Evolutionary conservation across 2,797 vertebrate species (phyloP).

Genomic region (Iguana delicatissima): DNA sequence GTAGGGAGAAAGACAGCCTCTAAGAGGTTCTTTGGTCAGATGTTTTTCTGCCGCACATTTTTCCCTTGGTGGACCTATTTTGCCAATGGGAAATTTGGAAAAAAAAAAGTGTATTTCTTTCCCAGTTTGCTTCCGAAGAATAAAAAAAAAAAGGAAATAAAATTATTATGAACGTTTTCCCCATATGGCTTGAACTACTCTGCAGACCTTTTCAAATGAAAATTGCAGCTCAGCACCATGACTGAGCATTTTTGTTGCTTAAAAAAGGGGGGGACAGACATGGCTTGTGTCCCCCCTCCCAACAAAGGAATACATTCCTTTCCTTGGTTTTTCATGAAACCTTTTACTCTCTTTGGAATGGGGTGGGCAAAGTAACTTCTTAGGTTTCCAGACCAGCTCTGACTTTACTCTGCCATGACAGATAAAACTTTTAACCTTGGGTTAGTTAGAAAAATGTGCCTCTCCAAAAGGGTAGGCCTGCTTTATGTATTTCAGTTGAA

Average conservation of each 20-base stretch:
- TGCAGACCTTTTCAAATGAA: background rate
- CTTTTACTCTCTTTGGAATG: constrained; percentile 53
- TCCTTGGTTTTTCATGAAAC: constrained; percentile 30
- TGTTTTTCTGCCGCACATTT: constrained; percentile 80
- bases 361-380: constrained; percentile 40
- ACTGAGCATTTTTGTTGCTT: constrained; percentile 6
- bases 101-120: constrained; percentile 72
- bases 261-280: no score
- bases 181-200: background rate
- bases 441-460: background rate
- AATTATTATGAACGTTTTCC: constrained; percentile 52
- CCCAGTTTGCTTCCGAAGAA: constrained; percentile 48
- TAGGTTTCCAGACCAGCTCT: background rate
- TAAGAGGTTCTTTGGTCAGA: constrained; percentile 79
- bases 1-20: constrained; percentile 56
- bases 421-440: background rate
- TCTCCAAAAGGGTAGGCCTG: background rate
- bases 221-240: background rate
- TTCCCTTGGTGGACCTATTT: constrained; percentile 60
- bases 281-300: background rate
- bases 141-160: constrained; percentile 57
- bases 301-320: background rate
- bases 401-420: background rate
- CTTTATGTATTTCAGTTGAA: background rate
- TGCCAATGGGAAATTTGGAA: constrained; percentile 49